These are phyloP conservation scores for Dione vanillae DNA, from an alignment of 2,888 invertebrate genomes.

Conservation along the genomic window DNA sequence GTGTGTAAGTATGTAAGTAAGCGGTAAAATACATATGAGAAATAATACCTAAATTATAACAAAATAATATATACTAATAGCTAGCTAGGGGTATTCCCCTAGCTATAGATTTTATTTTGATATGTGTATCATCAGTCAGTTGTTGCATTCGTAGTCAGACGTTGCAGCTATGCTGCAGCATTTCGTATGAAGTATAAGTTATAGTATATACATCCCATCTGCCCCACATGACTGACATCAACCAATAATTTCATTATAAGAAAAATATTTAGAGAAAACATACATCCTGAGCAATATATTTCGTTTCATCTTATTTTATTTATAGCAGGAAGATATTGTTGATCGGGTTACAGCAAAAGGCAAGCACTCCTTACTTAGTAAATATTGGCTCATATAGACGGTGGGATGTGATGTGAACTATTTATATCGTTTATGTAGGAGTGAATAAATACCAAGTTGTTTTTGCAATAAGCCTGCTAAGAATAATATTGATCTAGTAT, in stretches of 20 bases:
- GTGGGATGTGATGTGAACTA: too few species aligned
- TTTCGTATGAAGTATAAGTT: not conserved
- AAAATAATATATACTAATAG: too few species aligned
- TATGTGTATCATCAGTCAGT: too few species aligned
- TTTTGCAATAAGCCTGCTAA: not conserved
- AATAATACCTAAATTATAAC: too few species aligned
- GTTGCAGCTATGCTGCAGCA: too few species aligned
- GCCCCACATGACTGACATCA: not conserved
- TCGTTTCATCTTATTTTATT: constrained; percentile 10
- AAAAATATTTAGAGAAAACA: constrained; percentile 1
- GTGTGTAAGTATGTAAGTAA: too few species aligned
- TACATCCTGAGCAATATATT: not conserved
- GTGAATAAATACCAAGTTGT: not conserved
- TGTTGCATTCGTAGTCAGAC: too few species aligned
- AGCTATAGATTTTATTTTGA: too few species aligned
- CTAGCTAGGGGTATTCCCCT: too few species aligned
- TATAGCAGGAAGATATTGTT: constrained; percentile 4
- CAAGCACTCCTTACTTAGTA: constrained; percentile 1
- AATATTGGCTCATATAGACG: too few species aligned
- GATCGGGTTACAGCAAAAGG: constrained; percentile 15
- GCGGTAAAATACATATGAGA: too few species aligned
- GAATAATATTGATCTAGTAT: not conserved
- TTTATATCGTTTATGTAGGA: constrained; percentile 1
- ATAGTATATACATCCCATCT: not conserved
- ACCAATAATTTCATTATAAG: constrained; percentile 14